A percentile compares a stretch with the other conserved stretches of the same genome.
phyloP scores from a whole-genome alignment of 2,888 invertebrate genomes.

The Parnassius smintheus region DNA sequence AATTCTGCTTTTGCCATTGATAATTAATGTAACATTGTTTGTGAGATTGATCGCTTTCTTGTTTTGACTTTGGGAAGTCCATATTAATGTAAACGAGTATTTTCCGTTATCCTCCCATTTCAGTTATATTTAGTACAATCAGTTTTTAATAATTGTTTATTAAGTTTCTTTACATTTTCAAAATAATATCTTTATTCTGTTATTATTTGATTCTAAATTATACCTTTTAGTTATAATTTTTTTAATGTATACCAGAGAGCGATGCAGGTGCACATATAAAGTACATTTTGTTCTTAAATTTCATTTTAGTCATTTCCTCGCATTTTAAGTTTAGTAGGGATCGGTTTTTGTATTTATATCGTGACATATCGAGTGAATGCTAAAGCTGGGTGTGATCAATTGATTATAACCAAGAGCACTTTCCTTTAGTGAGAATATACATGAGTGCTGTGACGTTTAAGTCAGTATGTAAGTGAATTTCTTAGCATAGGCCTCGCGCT shows the following conservation, averaged over 20 bases:
- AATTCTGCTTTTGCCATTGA: slow-evolving; percentile 25
- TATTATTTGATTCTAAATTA: too few relatives aligned
- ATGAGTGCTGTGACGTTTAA: slow-evolving; percentile 77
- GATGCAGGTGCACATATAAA: slow-evolving; percentile 28
- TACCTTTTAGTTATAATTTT: not conserved
- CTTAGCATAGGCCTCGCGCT: slow-evolving; percentile 62
- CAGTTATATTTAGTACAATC: too few relatives aligned
- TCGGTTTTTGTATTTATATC: slow-evolving; percentile 49
- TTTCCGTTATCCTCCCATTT: not conserved
- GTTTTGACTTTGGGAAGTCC: slow-evolving; percentile 8
- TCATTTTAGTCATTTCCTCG: slow-evolving; percentile 32
- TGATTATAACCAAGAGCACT: slow-evolving; percentile 29
- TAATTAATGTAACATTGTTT: slow-evolving; percentile 17
- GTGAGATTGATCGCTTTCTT: slow-evolving; percentile 22
- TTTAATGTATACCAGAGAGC: not conserved
- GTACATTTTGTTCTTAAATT: slow-evolving; percentile 52
- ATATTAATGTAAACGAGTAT: not conserved
- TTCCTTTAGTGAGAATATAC: slow-evolving; percentile 48
- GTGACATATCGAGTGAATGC: slow-evolving; percentile 44
- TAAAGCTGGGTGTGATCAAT: slow-evolving; percentile 31
- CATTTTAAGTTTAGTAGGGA: slow-evolving; percentile 34
- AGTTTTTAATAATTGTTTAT: too few relatives aligned
- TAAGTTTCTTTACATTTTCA: too few relatives aligned
- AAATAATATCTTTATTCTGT: too few relatives aligned
- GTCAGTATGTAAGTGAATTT: slow-evolving; percentile 71